These are phyloP conservation scores for Spilarctia lutea DNA, from an alignment of 2,888 invertebrate genomes.

Conservation along the genomic window DNA sequence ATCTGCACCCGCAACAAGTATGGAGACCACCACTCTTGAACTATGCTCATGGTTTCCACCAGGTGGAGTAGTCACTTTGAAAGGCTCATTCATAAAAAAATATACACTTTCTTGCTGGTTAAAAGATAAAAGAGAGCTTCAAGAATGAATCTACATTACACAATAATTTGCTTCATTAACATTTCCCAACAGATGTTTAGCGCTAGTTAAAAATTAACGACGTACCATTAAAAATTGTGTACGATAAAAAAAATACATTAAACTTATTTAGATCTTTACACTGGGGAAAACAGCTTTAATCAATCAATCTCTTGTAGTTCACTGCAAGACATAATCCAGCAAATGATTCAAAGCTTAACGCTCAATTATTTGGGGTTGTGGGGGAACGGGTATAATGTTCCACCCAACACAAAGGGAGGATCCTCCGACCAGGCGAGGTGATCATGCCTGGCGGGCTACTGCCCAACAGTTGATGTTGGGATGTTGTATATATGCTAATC, in stretches of 20 bases:
- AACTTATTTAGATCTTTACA: constrained; percentile 1
- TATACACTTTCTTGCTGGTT: not conserved
- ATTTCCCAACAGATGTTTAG: constrained; percentile 25
- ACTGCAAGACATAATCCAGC: not conserved
- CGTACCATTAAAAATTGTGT: not conserved
- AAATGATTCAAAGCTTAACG: too few relatives aligned
- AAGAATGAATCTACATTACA: not conserved
- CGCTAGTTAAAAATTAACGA: constrained; percentile 18
- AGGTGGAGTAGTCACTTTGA: too few relatives aligned
- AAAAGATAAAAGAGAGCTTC: not conserved
- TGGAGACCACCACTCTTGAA: too few relatives aligned
- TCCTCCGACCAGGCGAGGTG: too few relatives aligned
- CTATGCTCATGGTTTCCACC: too few relatives aligned
- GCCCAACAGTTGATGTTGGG: too few relatives aligned
- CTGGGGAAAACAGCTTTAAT: not conserved
- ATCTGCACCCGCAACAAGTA: too few relatives aligned
- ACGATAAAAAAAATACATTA: not conserved
- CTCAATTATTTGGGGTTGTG: too few relatives aligned
- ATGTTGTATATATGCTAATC: too few relatives aligned
- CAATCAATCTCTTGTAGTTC: not conserved
- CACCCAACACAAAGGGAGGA: too few relatives aligned
- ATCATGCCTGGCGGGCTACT: too few relatives aligned
- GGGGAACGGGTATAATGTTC: too few relatives aligned
- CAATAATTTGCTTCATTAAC: not conserved
- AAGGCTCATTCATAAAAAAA: not conserved